Evolutionary conservation across 2,113 vertebrate genomes (phyloP), one percentile per base, ranked within the genome.

Genomic region (Salminus brasiliensis): DNA sequence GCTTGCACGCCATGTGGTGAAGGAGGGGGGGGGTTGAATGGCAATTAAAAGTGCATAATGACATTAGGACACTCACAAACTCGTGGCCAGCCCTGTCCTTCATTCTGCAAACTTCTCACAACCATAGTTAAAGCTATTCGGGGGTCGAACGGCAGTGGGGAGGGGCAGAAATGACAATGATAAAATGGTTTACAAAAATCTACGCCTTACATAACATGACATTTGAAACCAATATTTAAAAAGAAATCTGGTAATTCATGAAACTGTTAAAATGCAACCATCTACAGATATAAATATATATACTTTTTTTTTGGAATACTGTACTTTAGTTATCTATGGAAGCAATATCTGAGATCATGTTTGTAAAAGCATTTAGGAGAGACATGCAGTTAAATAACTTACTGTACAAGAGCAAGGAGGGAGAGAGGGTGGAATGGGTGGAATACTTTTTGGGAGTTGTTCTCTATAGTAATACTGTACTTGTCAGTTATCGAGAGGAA

Each of bases 361-460:
- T 88, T 88, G 87, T 71, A 84, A 83, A 89, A 82, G 84, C 86
- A 77, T 86, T 88, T 81, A 85, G 86, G 79, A 85, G 85, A 79
- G 84, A 88, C 88, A 88, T 85, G 79, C 88, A 77, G 70, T 84
- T 87, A 89, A 86, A 91, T 92, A 93, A 90, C 87, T 93, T 92
- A 91, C 89, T 91, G 89, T 91, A 92, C 90, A 93, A 83, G 85
- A 85, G 34, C 36, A 12, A n/a, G n/a, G n/a, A n/a, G n/a, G n/a
- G n/a, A n/a, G n/a, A n/a, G n/a, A n/a, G n/a, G n/a, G n/a, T n/a
- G n/a, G n/a, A 6, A 10, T 12, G 65, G 52, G 67, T 72, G 71
- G 29, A 70, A 74, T 73, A 45, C 34, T 45, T 55, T n/a, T 69
- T 52, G 71, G 41, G 82, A 85, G 72, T 65, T 45, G 72, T 23